Percentiles rank a stretch among this genome's conserved stretches.
Conservation (phyloP, 2,888 invertebrate species). For the Tetragonisca angustula region DNA sequence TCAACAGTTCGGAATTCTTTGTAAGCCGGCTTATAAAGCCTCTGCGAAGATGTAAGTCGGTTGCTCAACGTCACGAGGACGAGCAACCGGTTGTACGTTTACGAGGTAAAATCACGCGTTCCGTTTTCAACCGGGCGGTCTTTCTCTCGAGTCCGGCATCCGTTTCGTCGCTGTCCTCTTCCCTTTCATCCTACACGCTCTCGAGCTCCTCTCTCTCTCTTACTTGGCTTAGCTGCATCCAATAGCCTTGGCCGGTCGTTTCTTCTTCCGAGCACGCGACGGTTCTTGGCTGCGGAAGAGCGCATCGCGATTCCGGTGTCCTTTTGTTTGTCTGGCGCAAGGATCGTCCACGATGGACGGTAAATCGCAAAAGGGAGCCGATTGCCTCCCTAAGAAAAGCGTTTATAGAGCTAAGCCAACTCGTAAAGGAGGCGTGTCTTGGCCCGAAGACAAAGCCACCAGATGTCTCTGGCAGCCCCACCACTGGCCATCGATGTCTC, state of each 20-base stretch:
- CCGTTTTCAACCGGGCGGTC: conserved; percentile 19
- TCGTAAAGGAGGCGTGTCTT: conserved; percentile 77
- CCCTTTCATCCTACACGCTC: conserved; percentile 6
- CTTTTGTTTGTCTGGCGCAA: conserved; percentile 69
- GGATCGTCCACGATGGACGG: conserved; percentile 67
- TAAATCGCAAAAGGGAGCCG: conserved; percentile 72
- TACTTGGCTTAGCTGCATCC: conserved; percentile 45
- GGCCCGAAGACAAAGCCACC: conserved; percentile 77
- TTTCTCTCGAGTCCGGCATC: conserved; percentile 20
- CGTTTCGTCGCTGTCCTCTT: conserved; percentile 16
- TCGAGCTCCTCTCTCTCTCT: not conserved
- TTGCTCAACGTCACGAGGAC: conserved; percentile 37
- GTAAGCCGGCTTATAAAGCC: not conserved
- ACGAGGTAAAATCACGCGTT: conserved; percentile 58
- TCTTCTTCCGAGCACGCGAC: conserved; percentile 53
- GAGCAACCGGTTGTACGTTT: conserved; percentile 54
- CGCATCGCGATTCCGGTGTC: conserved; percentile 49
- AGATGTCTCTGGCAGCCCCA: conserved; percentile 74
- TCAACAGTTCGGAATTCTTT: no score
- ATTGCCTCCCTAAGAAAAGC: conserved; percentile 70
- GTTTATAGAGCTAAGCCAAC: conserved; percentile 74
- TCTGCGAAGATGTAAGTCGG: conserved; percentile 22
- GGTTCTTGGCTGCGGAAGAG: conserved; percentile 53
- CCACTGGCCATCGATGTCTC: conserved; percentile 68
- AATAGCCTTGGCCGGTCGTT: conserved; percentile 50